These are phyloP conservation scores for Pyxicephalus adspersus DNA, from an alignment of 2,113 vertebrate genomes.

Conservation along the genomic window DNA sequence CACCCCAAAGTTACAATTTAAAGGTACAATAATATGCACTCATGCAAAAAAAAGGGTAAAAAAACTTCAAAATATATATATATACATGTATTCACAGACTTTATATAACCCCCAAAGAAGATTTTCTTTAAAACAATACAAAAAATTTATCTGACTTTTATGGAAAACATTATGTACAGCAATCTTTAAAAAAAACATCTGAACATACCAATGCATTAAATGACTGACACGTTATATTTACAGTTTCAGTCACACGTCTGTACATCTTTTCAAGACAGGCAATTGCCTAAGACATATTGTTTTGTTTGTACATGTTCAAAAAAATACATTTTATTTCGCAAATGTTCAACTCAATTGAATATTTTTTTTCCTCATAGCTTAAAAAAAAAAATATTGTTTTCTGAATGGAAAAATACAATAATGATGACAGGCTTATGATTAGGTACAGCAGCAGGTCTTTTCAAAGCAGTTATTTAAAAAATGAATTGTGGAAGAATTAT, in stretches of 20 bases:
- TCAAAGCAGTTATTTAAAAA: too few relatives aligned
- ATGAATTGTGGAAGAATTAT: too few relatives aligned
- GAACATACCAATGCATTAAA: constrained; percentile 77
- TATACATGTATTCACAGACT: constrained; percentile 84
- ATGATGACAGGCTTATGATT: too few relatives aligned
- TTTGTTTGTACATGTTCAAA: constrained; percentile 22
- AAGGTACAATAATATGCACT: constrained; percentile 81
- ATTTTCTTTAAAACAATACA: constrained; percentile 81
- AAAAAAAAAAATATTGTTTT: constrained; percentile 27
- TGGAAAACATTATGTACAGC: constrained; percentile 84
- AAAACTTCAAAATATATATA: constrained; percentile 78
- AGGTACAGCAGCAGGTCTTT: too few relatives aligned
- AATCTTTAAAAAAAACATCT: constrained; percentile 80
- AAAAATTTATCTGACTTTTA: constrained; percentile 79
- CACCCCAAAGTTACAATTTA: constrained; percentile 67
- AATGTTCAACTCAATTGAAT: neutral
- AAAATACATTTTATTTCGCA: constrained; percentile 41
- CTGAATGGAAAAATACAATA: constrained; percentile 1
- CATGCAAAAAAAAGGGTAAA: constrained; percentile 75
- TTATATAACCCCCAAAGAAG: constrained; percentile 76
- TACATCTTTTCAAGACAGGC: constrained; percentile 63
- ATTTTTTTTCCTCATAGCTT: constrained; percentile 7
- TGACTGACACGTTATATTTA: constrained; percentile 65
- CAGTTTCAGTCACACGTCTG: constrained; percentile 62
- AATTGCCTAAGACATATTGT: constrained; percentile 11